Evolutionary conservation across 2,113 vertebrate species (phyloP).

Genomic region (Gasterosteus aculeatus): DNA sequence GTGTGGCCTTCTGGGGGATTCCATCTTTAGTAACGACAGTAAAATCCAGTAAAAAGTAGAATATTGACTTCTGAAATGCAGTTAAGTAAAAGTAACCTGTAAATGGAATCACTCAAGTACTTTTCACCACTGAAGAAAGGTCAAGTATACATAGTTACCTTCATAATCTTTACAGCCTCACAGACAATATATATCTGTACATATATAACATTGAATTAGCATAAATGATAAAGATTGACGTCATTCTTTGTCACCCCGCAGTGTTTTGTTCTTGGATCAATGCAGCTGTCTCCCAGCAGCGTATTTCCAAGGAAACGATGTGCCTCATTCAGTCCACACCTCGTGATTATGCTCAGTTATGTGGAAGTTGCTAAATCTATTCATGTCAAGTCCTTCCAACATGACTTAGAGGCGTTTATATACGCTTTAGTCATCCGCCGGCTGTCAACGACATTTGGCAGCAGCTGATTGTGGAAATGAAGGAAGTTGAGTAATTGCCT

Average conservation of each 20-base stretch:
- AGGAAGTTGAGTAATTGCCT: background rate
- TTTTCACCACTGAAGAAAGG: background rate
- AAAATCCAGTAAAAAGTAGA: background rate
- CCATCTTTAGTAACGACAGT: background rate
- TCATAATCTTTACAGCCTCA: background rate
- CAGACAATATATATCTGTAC: too few relatives aligned
- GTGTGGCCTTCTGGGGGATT: background rate
- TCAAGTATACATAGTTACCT: background rate
- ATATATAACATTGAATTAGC: background rate
- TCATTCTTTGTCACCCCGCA: background rate
- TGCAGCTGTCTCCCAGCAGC: constrained; percentile 1
- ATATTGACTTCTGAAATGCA: background rate
- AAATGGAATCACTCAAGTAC: background rate
- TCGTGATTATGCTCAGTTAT: background rate
- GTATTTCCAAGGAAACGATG: too few relatives aligned
- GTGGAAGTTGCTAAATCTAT: background rate
- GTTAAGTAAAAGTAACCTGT: background rate
- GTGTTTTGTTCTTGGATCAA: background rate
- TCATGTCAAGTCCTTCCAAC: constrained; percentile 2
- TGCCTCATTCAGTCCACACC: background rate
- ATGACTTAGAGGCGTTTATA: background rate
- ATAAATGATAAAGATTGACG: background rate
- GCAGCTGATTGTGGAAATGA: background rate
- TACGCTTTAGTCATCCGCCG: background rate
- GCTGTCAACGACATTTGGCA: background rate